Evolutionary conservation across 2,797 vertebrate species (phyloP).

Genomic region (Selene dorsalis): DNA sequence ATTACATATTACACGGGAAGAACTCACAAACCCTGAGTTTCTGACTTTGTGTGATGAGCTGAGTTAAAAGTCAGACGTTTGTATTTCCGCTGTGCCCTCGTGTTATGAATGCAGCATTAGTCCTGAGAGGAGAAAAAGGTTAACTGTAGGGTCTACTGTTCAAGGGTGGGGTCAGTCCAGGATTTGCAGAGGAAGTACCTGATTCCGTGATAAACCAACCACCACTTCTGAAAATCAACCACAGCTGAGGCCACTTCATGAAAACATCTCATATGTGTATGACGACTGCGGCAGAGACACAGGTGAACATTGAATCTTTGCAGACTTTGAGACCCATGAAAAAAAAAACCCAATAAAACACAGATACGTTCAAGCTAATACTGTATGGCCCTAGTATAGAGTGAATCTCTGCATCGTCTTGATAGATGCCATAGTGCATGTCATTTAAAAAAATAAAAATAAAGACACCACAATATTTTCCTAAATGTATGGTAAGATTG

Average conservation of each 20-base stretch:
- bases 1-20: conserved; percentile 12
- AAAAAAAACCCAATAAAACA: conserved; percentile 7
- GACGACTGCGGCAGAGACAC: conserved; percentile 27
- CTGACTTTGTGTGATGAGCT: conserved; percentile 36
- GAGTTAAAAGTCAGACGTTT: conserved; percentile 31
- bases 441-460: conserved; percentile 18
- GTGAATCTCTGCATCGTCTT: conserved; percentile 49
- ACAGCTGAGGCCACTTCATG: conserved; percentile 26
- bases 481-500: conserved; percentile 23
- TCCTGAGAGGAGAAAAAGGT: conserved; percentile 67
- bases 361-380: conserved; percentile 58
- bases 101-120: conserved; percentile 70
- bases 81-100: conserved; percentile 19
- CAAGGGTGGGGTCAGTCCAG: conserved; percentile 21
- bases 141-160: conserved; percentile 37
- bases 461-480: conserved; percentile 39
- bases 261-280: conserved; percentile 33
- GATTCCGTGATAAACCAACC: conserved; percentile 39
- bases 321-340: conserved; percentile 44
- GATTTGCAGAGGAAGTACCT: conserved; percentile 47
- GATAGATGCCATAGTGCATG: conserved; percentile 56
- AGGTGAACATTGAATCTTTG: conserved; percentile 19
- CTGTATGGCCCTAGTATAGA: conserved; percentile 56
- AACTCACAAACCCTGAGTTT: conserved; percentile 57
- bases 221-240: conserved; percentile 39